Evolutionary conservation across 2,797 vertebrate species (phyloP), one percentile per base, ranked within the genome.

Genomic region (Crenuchus spilurus): DNA sequence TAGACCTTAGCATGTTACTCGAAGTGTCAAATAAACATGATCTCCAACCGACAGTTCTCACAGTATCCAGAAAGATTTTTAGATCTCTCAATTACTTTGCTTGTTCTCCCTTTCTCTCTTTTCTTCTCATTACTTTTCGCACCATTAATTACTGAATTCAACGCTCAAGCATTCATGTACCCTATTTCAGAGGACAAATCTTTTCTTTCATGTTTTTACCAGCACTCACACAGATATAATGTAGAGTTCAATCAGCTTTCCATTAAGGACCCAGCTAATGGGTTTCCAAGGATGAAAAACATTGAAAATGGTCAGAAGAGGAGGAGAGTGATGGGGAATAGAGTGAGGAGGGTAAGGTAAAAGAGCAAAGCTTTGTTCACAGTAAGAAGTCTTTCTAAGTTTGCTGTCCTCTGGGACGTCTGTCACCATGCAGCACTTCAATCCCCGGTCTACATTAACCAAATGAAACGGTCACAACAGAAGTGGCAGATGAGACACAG

Each of bases 401-500:
- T 61, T 18, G 7, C 54, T 42, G 54, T 74, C 49, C 77, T 44
- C 18, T 46, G 62, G 70, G 65, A 66, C 39, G 68, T 62, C 46
- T 48, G 39, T 48, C 51, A 64, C 14, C 55, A 8, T 54, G 44
- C 4, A 14, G 41, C 24, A 66, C 76, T 63, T 75, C 57, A 74
- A 76, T 67, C 28, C 35, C 55, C 37, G 69, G 58, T 46, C 35
- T 51, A 61, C 63, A 78, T 77, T 64, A 69, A 33, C 31, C 24
- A 76, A 76, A 73, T 71, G 71, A 77, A 77, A 74, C 20, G 41
- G 49, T 44, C 41, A 52, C 58, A 58, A 22, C 48, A 62, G 41
- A 75, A 62, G 46, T 30, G 61, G 41, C 37, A 58, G 39, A 60
- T 54, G 30, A 57, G 67, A 28, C 33, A 64, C 14, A 18, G 31